These are phyloP conservation scores for Clamator glandarius DNA, from an alignment of 2,797 vertebrate species.

Conservation along the genomic window DNA sequence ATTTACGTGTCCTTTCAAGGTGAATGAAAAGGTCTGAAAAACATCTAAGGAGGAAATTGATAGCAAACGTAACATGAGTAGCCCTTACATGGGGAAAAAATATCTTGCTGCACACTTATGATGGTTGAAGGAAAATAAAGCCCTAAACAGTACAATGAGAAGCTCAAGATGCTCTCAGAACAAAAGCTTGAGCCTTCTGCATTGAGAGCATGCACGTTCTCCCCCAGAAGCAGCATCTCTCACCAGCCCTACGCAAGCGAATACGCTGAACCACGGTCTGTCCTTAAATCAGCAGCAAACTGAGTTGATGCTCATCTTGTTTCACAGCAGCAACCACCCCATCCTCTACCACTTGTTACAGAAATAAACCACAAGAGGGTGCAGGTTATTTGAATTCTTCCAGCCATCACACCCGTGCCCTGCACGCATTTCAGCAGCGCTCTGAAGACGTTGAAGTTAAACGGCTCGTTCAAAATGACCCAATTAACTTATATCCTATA, in stretches of 20 bases:
- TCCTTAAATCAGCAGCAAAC: neutral
- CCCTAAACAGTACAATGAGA: too few species aligned
- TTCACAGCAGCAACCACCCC: neutral
- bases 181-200: neutral
- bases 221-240: neutral
- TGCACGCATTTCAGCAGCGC: neutral
- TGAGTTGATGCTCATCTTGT: neutral
- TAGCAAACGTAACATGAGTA: too few species aligned
- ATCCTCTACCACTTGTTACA: neutral
- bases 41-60: too few species aligned
- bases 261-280: neutral
- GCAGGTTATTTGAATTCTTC: neutral
- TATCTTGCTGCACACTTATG: too few species aligned
- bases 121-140: too few species aligned
- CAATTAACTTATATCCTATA: neutral
- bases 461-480: neutral
- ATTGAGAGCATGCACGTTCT: neutral
- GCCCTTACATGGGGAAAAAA: too few species aligned
- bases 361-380: constrained; percentile 9
- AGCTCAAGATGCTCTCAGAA: neutral
- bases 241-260: neutral
- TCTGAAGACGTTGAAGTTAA: neutral
- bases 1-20: too few species aligned
- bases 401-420: neutral
- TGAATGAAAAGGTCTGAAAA: too few species aligned